phyloP scores from a whole-genome alignment of 2,113 vertebrate species.

The Chlamydotis undulata region DNA sequence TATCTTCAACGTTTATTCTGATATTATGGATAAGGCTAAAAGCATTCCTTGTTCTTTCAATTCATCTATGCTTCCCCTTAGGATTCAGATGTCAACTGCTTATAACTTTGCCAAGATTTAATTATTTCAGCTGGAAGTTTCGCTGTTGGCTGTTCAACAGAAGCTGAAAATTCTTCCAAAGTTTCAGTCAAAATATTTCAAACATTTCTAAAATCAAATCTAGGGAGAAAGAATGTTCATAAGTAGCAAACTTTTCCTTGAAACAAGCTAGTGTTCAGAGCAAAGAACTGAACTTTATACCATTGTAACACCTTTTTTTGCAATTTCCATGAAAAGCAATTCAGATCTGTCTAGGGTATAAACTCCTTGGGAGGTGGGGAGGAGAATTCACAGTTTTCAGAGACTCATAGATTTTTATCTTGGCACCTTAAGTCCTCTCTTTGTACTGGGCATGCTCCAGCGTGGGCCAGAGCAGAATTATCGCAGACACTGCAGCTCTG shows the following conservation, averaged over 20 bases:
- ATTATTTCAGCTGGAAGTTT: not conserved
- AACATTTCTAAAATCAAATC: not conserved
- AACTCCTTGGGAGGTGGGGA: not conserved
- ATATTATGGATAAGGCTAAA: not conserved
- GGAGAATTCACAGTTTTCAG: not conserved
- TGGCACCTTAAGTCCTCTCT: not conserved
- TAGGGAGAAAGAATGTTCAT: not conserved
- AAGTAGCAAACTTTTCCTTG: not conserved
- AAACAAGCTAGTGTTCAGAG: not conserved
- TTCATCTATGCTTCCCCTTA: not conserved
- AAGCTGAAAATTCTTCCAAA: not conserved
- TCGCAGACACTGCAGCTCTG: not conserved
- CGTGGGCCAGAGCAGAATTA: not conserved
- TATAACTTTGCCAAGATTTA: not conserved
- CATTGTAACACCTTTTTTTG: not conserved
- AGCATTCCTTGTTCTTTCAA: not conserved
- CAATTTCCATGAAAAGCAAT: not conserved
- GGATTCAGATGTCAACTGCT: not conserved
- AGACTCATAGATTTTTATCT: not conserved
- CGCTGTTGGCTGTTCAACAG: not conserved
- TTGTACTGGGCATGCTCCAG: not conserved
- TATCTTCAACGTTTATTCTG: not conserved
- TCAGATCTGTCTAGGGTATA: not conserved
- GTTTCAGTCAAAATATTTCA: conserved; percentile 1
- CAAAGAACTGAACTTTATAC: not conserved